phyloP scores from a whole-genome alignment of 1,140 invertebrate genomes.

The Stegodyphus dumicola region DNA sequence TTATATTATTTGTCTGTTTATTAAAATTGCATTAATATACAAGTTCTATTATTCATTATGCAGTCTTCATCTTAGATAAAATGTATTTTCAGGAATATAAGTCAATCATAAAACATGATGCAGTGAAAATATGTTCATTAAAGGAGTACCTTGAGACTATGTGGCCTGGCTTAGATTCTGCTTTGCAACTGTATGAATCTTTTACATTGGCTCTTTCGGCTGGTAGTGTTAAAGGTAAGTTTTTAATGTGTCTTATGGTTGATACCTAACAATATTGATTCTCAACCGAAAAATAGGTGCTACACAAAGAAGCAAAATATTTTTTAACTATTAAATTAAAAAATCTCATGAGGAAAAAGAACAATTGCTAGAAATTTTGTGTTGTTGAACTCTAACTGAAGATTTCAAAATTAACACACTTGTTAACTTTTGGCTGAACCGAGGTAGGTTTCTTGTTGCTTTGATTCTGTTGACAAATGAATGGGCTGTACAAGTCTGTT shows the following conservation, averaged over 20 bases:
- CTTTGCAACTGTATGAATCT: slow-evolving; percentile 64
- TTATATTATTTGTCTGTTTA: not conserved
- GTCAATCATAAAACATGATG: slow-evolving; percentile 54
- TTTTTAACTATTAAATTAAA: no score
- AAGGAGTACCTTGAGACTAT: slow-evolving; percentile 66
- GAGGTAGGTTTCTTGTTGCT: no score
- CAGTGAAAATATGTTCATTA: slow-evolving; percentile 65
- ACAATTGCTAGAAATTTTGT: no score
- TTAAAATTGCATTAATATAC: not conserved
- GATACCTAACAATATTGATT: not conserved
- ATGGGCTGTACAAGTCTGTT: no score
- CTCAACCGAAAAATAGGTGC: not conserved
- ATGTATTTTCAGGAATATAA: slow-evolving; percentile 16
- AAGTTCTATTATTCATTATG: not conserved
- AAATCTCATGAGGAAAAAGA: no score
- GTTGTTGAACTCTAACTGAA: no score
- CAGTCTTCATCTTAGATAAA: not conserved
- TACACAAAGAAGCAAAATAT: no score
- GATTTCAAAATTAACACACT: no score
- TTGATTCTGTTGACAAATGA: no score
- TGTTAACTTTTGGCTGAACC: no score
- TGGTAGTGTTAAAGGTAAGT: slow-evolving; percentile 42
- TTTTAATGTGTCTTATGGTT: not conserved
- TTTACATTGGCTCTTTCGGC: slow-evolving; percentile 45
- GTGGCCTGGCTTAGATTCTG: slow-evolving; percentile 63